phyloP scores from a whole-genome alignment of 92 coral and sea anemone genomes.

The Isaurus tuberculatus region DNA sequence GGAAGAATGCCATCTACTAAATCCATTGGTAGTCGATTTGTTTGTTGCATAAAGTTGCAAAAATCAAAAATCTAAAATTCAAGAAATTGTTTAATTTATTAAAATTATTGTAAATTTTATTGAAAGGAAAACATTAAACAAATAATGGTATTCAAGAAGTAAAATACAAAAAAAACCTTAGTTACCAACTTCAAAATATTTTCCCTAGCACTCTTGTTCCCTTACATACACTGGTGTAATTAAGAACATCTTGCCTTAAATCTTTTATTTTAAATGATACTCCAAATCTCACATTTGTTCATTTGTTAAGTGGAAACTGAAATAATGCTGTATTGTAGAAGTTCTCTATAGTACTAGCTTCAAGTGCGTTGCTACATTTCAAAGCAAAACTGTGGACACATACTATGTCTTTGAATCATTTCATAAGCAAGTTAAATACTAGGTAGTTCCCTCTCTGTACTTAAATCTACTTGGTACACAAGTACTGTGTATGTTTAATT shows the following conservation, averaged over 20 bases:
- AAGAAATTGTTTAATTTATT: neutral
- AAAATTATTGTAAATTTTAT: neutral
- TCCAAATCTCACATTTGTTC: neutral
- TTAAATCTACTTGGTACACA: no score
- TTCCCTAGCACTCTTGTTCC: neutral
- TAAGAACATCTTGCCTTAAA: neutral
- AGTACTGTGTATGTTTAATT: no score
- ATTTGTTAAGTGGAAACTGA: no score
- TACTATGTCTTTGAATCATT: no score
- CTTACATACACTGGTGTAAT: neutral
- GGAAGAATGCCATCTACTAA: constrained; percentile 2
- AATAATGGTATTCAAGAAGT: neutral
- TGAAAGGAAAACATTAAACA: neutral
- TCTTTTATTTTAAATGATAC: neutral
- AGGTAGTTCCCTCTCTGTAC: no score
- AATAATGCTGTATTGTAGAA: no score
- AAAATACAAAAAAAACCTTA: neutral
- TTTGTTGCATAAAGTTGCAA: constrained; percentile 6
- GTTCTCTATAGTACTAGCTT: no score
- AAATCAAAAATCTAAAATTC: neutral
- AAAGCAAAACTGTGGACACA: no score
- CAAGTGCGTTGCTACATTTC: no score
- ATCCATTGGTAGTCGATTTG: neutral
- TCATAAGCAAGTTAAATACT: no score
- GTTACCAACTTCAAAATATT: neutral